phyloP scores from a whole-genome alignment of 2,888 invertebrate genomes.

The Mongoloraphidia duomilia region DNA sequence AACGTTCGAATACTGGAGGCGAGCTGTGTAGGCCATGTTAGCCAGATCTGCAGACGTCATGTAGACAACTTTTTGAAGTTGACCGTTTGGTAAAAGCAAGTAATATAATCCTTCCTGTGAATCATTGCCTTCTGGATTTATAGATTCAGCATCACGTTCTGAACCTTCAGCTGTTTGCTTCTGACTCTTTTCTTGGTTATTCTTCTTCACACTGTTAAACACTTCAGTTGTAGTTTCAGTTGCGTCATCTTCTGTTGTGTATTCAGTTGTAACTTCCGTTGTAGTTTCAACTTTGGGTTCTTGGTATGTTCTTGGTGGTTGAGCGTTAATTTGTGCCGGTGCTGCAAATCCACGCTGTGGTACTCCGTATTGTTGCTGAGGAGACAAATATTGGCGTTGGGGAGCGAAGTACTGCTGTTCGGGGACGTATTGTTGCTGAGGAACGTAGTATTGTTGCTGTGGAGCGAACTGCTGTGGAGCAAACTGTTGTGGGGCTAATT shows the following conservation, averaged over 20 bases:
- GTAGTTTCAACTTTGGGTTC: slow-evolving; percentile 22
- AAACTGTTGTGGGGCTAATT: not conserved
- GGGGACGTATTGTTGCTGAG: not conserved
- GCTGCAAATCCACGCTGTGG: slow-evolving; percentile 33
- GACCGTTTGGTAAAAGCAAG: slow-evolving; percentile 45
- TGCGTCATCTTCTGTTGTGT: slow-evolving; percentile 20
- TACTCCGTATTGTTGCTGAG: slow-evolving; percentile 27
- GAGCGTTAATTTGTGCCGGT: slow-evolving; percentile 28
- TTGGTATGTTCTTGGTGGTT: slow-evolving; percentile 30
- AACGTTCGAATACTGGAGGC: slow-evolving; percentile 45
- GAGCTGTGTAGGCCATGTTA: slow-evolving; percentile 50
- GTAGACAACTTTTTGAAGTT: slow-evolving; percentile 47
- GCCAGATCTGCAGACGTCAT: slow-evolving; percentile 34
- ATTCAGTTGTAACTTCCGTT: slow-evolving; percentile 20
- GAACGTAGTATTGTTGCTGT: not conserved
- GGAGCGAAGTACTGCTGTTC: not conserved
- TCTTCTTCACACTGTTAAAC: no score
- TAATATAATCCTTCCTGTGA: slow-evolving; percentile 43
- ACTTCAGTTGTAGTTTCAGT: no score
- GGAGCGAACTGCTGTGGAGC: not conserved
- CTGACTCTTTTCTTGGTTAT: no score
- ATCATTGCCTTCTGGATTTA: slow-evolving; percentile 18
- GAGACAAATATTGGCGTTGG: slow-evolving; percentile 17
- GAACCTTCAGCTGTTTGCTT: no score
- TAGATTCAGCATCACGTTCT: no score